Evolutionary conservation across 2,797 vertebrate species (phyloP), one percentile per base, ranked within the genome.

Genomic region (Monodelphis domestica): DNA sequence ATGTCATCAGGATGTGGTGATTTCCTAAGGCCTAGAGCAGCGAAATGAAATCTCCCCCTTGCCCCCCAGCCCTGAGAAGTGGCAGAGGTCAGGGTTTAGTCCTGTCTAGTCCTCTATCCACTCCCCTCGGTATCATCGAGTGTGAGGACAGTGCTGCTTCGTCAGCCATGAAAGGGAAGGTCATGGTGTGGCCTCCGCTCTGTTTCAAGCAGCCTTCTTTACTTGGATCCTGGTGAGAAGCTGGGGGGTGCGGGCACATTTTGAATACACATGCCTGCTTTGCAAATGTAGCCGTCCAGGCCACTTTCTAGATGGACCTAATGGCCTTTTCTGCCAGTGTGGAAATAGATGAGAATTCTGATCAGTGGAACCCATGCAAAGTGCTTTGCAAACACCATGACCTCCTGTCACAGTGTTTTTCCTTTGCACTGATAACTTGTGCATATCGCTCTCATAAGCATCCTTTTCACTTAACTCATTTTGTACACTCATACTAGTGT

Each of bases 21-120:
- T 78, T 45, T n/a, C n/a, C 63, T 45, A 45, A 7, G n/a, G 21
- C n/a, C 21, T 10, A 38, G 2, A 45, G 63, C 38, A 45, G 33
- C n/a, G 17, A 63, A 63, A n/a, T 63, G 59, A 33, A n/a, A n/a
- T n/a, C n/a, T n/a, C n/a, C n/a, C n/a, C n/a, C 29, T 57, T 30
- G 56, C 59, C 59, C 2, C 29, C 5, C n/a, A 38, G 63, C n/a
- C 63, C n/a, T 38, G 38, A 7, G n/a, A 45, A 38, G 17, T 45
- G 17, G 9, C 63, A 38, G 24, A 45, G 17, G 15, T 5, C 6
- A 2, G 7, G 6, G 4, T 63, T 1, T 15, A 30, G 1, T 1
- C 14, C 59, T n/a, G 33, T 63, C 30, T 63, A 12, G 11, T 29
- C 56, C 56, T 57, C 10, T 12, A 5, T 70, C 33, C 15, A n/a